phyloP scores from a whole-genome alignment of 2,113 vertebrate genomes.

The Cyanistes caeruleus region DNA sequence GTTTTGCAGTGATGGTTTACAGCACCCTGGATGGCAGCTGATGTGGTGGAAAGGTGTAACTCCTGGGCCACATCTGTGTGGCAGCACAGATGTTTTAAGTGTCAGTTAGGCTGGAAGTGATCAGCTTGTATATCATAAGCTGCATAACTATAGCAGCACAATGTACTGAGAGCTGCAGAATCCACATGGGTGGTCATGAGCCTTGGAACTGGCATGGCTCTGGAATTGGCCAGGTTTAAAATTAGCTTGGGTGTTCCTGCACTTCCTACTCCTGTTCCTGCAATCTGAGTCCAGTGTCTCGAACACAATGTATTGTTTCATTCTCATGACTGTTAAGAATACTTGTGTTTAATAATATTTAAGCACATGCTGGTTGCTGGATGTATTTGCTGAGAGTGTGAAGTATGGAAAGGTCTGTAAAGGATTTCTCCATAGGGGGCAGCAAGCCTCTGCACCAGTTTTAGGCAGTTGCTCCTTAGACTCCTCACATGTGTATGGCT shows the following conservation, averaged over 20 bases:
- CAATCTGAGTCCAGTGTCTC: background rate
- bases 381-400: background rate
- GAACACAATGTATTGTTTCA: background rate
- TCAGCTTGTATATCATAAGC: background rate
- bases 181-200: background rate
- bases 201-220: background rate
- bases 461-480: background rate
- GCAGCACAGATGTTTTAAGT: background rate
- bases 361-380: background rate
- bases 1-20: background rate
- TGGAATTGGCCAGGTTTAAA: background rate
- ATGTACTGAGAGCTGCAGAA: background rate
- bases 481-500: background rate
- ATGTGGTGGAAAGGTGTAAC: background rate
- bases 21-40: background rate
- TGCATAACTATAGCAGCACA: background rate
- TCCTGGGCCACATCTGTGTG: background rate
- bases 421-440: constrained; percentile 43
- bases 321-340: background rate
- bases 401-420: background rate
- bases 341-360: background rate
- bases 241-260: background rate
- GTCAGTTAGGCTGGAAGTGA: background rate
- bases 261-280: background rate
- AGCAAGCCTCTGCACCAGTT: constrained; percentile 18